Base-by-base conservation (phyloP, 1,140 invertebrate species). In the Bombus soroeensis region DNA sequence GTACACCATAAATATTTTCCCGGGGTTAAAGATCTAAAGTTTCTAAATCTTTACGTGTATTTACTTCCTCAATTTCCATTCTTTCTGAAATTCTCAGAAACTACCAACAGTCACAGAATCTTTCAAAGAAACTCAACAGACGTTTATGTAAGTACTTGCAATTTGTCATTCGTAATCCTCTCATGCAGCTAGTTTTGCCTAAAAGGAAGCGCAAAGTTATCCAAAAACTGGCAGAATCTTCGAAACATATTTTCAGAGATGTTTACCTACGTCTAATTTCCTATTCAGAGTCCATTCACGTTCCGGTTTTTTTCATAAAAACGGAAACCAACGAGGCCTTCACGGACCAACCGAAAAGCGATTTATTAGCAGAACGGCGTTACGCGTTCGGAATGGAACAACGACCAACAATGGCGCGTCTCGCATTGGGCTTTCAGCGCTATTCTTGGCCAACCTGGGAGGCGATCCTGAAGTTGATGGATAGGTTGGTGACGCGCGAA, bases 401-500 rank as follows among this genome's bases (percentile, higher is more conserved):
- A n/a, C 39, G 71, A 43, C 34, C 70, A 34, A 64, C 83, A 79
- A 80, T 82, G 79, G 57, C 72, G 57, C 43, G 74, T 64, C 62
- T 70, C 34, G 68, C 37, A 39, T 39, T n/a, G 66, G 85, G 73
- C 57, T 86, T 79, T 82, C 85, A 66, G 75, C 71, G 85, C 87
- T 88, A 88, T 87, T 88, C 87, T 87, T 87, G 81, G 84, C 77
- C 84, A 25, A 39, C 37, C 75, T 22, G 28, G 28, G 62, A 53
- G 85, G 15, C 85, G 62, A 80, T 79, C 62, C 83, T 76, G 73
- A 87, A 88, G 81, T 88, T 88, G 81, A 88, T 88, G 85, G 81
- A 88, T 79, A 39, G 76, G 39, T 12, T n/a, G 59, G 59, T 66
- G n/a, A 79, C 76, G 76, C 71, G 71, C 34, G 76, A 39, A 64